Conservation (phyloP, 2,888 invertebrate species). For the Ichneumoninae sp. region DNA sequence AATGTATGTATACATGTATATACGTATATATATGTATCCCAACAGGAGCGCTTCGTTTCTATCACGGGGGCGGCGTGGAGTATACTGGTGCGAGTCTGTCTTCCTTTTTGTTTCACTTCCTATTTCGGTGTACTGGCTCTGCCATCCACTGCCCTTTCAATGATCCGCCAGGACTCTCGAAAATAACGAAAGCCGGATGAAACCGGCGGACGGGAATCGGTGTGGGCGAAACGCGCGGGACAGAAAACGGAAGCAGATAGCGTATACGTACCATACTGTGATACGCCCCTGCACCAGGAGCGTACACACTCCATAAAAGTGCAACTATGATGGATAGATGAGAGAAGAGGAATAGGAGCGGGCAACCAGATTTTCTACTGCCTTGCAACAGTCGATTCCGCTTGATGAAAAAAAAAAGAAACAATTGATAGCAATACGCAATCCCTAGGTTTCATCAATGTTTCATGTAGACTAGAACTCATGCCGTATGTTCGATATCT, state of each 20-base stretch:
- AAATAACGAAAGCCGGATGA: slow-evolving; percentile 57
- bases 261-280: slow-evolving; percentile 12
- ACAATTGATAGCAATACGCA: not conserved
- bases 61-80: not conserved
- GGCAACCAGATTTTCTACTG: slow-evolving; percentile 26
- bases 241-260: slow-evolving; percentile 53
- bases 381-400: not conserved
- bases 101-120: slow-evolving; percentile 33
- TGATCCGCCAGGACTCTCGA: slow-evolving; percentile 46
- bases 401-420: slow-evolving; percentile 7
- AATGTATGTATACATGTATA: not conserved
- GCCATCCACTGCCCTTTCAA: slow-evolving; percentile 37
- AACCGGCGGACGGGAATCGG: slow-evolving; percentile 36
- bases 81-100: not conserved
- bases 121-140: slow-evolving; percentile 14
- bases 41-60: not conserved
- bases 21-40: not conserved
- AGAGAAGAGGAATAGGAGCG: slow-evolving; percentile 24
- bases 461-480: not conserved
- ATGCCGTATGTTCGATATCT: not conserved
- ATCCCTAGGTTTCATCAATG: slow-evolving; percentile 6
- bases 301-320: slow-evolving; percentile 24
- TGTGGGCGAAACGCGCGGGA: slow-evolving; percentile 40
- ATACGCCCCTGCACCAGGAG: not conserved
- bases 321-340: slow-evolving; percentile 27